Evolutionary conservation across 2,113 vertebrate species (phyloP).

Genomic region (Lophochroa leadbeateri): DNA sequence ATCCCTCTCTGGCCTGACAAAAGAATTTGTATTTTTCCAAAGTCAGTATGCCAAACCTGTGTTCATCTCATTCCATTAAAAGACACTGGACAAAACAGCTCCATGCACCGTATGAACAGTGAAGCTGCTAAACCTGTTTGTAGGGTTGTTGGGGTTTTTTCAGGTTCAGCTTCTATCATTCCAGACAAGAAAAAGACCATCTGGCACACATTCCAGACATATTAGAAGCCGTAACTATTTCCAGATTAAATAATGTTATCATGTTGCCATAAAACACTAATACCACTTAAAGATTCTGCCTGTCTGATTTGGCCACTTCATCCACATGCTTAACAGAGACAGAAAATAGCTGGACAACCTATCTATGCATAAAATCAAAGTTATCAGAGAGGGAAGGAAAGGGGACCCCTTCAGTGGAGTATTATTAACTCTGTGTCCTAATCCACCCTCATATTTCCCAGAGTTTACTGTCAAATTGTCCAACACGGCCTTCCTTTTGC

Average conservation of each 20-base stretch:
- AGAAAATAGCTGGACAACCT: slow-evolving; percentile 74
- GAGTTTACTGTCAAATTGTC: background rate
- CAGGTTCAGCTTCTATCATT: background rate
- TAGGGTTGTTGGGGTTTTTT: background rate
- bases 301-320: slow-evolving; percentile 82
- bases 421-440: slow-evolving; percentile 3
- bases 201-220: slow-evolving; percentile 74
- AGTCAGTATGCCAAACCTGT: background rate
- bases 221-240: slow-evolving; percentile 78
- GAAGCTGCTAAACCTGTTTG: background rate
- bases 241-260: slow-evolving; percentile 80
- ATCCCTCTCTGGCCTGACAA: background rate
- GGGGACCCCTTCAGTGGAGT: background rate
- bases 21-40: background rate
- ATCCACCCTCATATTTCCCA: background rate
- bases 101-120: background rate
- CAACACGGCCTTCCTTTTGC: background rate
- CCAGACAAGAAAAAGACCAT: slow-evolving; percentile 60
- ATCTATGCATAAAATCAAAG: slow-evolving; percentile 70
- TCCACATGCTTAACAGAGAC: slow-evolving; percentile 69
- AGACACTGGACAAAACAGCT: background rate
- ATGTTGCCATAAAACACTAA: slow-evolving; percentile 77
- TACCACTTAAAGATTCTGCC: slow-evolving; percentile 69
- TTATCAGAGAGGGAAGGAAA: slow-evolving; percentile 61
- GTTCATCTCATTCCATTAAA: background rate